These are phyloP conservation scores for Willisornis vidua DNA, from an alignment of 2,113 vertebrate species.

Conservation along the genomic window DNA sequence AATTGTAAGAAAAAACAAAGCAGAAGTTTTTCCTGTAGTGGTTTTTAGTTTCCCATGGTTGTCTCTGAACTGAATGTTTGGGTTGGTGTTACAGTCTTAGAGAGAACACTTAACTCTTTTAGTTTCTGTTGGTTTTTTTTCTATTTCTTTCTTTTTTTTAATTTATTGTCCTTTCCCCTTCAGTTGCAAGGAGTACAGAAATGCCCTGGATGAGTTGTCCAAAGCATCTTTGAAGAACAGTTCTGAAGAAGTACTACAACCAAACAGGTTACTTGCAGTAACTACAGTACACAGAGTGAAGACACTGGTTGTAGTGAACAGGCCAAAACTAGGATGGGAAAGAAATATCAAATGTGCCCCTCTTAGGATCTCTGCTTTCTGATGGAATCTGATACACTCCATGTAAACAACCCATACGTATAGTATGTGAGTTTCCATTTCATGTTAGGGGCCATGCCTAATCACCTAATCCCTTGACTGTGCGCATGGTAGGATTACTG, in stretches of 20 bases:
- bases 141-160: too few relatives aligned
- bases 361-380: neutral
- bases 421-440: neutral
- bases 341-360: neutral
- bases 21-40: neutral
- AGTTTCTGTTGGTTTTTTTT: neutral
- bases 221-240: slow-evolving; percentile 76
- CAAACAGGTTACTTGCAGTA: slow-evolving; percentile 72
- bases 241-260: slow-evolving; percentile 81
- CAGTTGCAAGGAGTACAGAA: slow-evolving; percentile 98
- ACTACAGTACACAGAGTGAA: neutral
- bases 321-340: neutral
- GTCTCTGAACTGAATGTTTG: neutral
- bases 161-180: neutral
- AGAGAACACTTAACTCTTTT: neutral
- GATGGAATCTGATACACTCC: neutral
- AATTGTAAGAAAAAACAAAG: neutral
- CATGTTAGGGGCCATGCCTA: neutral
- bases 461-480: neutral
- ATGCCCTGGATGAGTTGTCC: slow-evolving; percentile 91
- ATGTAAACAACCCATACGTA: neutral
- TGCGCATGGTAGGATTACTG: neutral
- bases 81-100: neutral
- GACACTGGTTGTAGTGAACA: neutral
- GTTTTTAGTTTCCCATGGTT: neutral